Evolutionary conservation across 2,888 invertebrate species (phyloP), one percentile per base, ranked within the genome.

Genomic region (Brassicogethes aeneus): DNA sequence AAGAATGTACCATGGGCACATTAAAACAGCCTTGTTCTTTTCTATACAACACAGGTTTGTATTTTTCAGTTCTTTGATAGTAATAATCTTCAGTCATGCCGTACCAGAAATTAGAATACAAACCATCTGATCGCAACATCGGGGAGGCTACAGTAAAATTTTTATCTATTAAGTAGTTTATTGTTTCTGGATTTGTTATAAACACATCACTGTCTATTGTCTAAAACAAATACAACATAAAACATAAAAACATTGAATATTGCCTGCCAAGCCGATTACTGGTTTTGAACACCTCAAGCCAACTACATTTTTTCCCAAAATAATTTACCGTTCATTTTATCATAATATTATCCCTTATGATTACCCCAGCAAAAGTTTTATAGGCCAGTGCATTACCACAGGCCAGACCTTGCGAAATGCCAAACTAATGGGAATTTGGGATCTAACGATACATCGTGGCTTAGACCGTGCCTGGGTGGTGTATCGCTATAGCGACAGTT

Each of bases 91-190:
- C 73, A 0, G 85, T 80, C 88, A 96, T 93, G 2, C 86, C 95
- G 54, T 87, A 87, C 96, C 96, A 97, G 68, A 91, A 97, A 66
- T 97, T 97, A 13, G 92, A 91, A 65, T 95, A 96, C 29, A 87
- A 66, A 10, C 88, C 86, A 44, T 90, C 86, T 0, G 93, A 88
- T 39, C 80, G 72, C 17, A 96, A 70, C 82, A 95, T 82, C 0
- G 96, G 95, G 0, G 92, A 84, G 2, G 83, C 78, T 7, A 93
- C 71, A 2, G 78, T 72, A 10, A 77, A 56, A 29, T 77, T 71
- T 51, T 82, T 79, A 0, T 61, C 58, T 0, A 88, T 75, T 15
- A 93, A 68, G 36, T 70, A 58, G 43, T 72, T 71, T 0, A 93
- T 63, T 0, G 83, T 75, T 10, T 75, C 64, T 1, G 74, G 70